Evolutionary conservation across 2,113 vertebrate species (phyloP).

Genomic region (Ceuthmochares aereus): DNA sequence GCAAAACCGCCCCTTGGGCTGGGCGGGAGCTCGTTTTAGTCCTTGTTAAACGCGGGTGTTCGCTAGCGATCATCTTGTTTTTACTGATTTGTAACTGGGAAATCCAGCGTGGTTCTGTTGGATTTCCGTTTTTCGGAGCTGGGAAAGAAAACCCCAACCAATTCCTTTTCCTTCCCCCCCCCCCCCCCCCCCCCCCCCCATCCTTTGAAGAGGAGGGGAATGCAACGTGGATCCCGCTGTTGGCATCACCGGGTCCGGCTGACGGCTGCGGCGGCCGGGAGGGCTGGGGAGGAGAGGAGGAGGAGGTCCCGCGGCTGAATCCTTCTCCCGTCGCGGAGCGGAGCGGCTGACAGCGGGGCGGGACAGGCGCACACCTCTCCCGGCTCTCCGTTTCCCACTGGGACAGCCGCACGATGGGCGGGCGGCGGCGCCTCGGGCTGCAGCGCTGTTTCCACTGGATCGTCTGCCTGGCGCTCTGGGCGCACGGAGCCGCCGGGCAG

Average conservation of each 20-base stretch:
- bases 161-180: no score
- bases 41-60: no score
- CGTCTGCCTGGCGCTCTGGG: conserved; percentile 71
- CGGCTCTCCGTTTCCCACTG: background rate
- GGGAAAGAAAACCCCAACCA: no score
- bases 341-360: background rate
- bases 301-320: background rate
- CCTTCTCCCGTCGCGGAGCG: background rate
- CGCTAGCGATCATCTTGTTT: no score
- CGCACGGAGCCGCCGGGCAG: conserved; percentile 40
- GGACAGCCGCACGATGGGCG: conserved; percentile 60
- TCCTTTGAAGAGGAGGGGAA: background rate
- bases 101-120: background rate
- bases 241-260: background rate
- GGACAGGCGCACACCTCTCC: no score
- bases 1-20: background rate
- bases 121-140: no score
- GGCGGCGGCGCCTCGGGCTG: no score
- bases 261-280: background rate
- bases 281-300: background rate
- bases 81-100: no score
- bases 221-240: background rate
- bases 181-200: no score
- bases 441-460: conserved; percentile 67
- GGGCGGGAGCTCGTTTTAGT: no score